These are phyloP conservation scores for Saccostrea echinata DNA, from an alignment of 1,140 invertebrate species.

Conservation along the genomic window DNA sequence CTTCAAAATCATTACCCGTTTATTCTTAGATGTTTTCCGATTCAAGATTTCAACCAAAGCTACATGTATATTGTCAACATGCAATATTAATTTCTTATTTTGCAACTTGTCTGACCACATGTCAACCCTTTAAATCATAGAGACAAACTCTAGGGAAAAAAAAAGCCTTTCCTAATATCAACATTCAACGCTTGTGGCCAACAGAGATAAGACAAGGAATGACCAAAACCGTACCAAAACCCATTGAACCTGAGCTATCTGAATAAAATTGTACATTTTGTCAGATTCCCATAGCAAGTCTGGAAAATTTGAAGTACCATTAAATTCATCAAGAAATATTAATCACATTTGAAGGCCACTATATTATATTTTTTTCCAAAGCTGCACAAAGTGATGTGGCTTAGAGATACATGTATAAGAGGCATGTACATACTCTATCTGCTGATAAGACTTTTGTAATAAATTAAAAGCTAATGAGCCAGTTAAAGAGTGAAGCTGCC, in stretches of 20 bases:
- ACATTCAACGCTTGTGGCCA: constrained; percentile 27
- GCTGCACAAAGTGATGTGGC: neutral
- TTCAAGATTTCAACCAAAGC: constrained; percentile 45
- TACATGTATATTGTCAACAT: constrained; percentile 38
- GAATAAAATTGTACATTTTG: neutral
- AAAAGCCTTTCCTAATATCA: constrained; percentile 28
- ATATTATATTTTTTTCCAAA: neutral
- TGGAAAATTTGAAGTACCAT: neutral
- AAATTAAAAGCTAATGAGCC: neutral
- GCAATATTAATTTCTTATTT: constrained; percentile 33
- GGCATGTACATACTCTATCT: neutral
- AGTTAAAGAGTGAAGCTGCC: neutral
- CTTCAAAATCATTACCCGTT: constrained; percentile 41
- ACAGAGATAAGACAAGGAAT: constrained; percentile 32
- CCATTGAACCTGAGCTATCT: neutral
- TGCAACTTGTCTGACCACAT: constrained; percentile 31
- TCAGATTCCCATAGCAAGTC: neutral
- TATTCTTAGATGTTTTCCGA: constrained; percentile 38
- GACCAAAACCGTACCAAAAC: neutral
- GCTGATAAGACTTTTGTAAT: neutral
- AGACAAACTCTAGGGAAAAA: constrained; percentile 49
- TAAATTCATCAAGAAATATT: neutral
- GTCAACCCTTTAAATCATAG: constrained; percentile 24
- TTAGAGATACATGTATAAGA: neutral
- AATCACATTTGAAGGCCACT: neutral